Percentiles rank a stretch among this genome's conserved stretches.
These are phyloP conservation scores for Glossophaga mutica DNA, from an alignment of 2,797 vertebrate genomes.

Conservation along the genomic window DNA sequence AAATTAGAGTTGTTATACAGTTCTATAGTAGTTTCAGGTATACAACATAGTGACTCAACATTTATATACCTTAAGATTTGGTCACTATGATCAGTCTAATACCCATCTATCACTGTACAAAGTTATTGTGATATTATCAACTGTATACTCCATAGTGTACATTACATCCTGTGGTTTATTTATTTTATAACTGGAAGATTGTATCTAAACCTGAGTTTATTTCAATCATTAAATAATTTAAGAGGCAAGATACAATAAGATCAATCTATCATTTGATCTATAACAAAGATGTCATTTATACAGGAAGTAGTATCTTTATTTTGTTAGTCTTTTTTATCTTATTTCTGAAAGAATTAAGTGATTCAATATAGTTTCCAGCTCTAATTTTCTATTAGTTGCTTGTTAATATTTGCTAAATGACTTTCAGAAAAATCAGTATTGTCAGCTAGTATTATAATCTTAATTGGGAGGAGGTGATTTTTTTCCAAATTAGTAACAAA, in stretches of 20 bases:
- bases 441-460: neutral
- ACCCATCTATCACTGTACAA: neutral
- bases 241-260: neutral
- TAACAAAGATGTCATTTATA: neutral
- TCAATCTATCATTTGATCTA: neutral
- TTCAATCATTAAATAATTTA: neutral
- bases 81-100: neutral
- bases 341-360: neutral
- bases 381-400: neutral
- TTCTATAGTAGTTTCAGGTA: neutral
- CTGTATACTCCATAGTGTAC: neutral
- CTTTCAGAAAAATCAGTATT: neutral
- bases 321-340: neutral
- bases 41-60: neutral
- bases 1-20: neutral
- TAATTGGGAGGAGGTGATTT: neutral
- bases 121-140: neutral
- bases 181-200: neutral
- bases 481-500: neutral
- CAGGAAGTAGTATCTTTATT: neutral
- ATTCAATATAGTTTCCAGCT: neutral
- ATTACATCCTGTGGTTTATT: neutral
- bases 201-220: neutral
- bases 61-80: neutral
- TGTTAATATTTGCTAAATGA: neutral